Evolutionary conservation across 2,113 vertebrate genomes (phyloP).

Genomic region (Pollachius pollachius): DNA sequence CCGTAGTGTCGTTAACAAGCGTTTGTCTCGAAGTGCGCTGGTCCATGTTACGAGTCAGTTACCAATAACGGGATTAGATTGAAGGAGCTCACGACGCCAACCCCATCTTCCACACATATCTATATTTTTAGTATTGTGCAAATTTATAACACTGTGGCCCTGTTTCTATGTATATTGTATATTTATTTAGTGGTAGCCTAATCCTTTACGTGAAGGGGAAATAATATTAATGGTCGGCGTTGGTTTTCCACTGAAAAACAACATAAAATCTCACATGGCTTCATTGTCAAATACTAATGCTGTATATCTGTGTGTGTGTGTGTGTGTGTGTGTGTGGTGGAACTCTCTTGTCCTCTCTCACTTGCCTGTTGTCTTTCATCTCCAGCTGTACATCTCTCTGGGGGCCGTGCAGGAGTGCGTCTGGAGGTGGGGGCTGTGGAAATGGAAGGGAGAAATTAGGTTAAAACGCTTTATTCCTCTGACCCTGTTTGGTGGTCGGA

Average conservation of each 20-base stretch:
- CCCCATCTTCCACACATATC: neutral
- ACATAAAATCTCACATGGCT: slow-evolving; percentile 19
- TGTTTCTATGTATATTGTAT: too few relatives aligned
- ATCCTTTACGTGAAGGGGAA: too few relatives aligned
- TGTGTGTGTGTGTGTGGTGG: slow-evolving; percentile 1
- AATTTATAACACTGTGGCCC: neutral
- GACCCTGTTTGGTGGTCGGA: slow-evolving; percentile 57
- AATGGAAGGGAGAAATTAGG: slow-evolving; percentile 61
- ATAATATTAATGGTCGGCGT: too few relatives aligned
- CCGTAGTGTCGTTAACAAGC: slow-evolving; percentile 11
- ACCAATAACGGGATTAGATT: slow-evolving; percentile 15
- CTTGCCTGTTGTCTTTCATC: neutral
- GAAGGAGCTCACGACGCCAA: neutral
- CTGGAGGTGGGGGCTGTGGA: too few relatives aligned
- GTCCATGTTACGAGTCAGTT: slow-evolving; percentile 57
- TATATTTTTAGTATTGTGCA: neutral
- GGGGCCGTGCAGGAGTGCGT: slow-evolving; percentile 23
- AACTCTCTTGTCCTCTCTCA: neutral
- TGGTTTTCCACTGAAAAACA: slow-evolving; percentile 11
- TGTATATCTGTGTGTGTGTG: slow-evolving; percentile 4
- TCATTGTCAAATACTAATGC: slow-evolving; percentile 8
- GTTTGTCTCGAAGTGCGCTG: neutral
- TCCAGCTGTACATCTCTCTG: neutral
- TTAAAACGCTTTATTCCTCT: slow-evolving; percentile 71
- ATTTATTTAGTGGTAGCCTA: too few relatives aligned